phyloP scores from a whole-genome alignment of 1,140 invertebrate species.

The Pentalonia nigronervosa region DNA sequence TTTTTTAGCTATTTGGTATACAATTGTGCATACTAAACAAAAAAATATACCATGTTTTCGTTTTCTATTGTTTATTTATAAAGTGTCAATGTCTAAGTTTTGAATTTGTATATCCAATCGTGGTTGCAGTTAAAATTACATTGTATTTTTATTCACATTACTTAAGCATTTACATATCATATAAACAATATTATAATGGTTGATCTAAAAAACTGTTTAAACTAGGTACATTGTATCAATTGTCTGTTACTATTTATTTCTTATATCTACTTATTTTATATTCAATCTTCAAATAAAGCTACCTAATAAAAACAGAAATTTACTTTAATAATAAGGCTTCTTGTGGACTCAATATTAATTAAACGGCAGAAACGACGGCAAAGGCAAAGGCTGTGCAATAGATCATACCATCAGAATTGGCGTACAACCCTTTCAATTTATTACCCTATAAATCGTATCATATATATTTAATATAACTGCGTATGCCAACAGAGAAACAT shows the following conservation, averaged over 20 bases:
- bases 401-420: constrained; percentile 3
- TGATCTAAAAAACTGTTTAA: background rate
- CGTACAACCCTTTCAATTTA: constrained; percentile 42
- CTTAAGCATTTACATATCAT: background rate
- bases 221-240: background rate
- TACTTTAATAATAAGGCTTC: background rate
- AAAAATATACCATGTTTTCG: background rate
- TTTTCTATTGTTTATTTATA: background rate
- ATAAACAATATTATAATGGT: background rate
- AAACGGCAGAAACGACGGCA: background rate
- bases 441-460: constrained; percentile 26
- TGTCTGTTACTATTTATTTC: background rate
- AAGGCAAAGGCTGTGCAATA: background rate
- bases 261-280: background rate
- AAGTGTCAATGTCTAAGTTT: rapidly evolving
- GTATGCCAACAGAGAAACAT: constrained; percentile 2
- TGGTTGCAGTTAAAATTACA: background rate
- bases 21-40: background rate
- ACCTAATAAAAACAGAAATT: background rate
- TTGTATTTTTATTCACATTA: background rate
- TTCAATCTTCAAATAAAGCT: background rate
- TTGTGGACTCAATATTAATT: background rate
- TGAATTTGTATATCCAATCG: background rate
- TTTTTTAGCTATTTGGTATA: background rate
- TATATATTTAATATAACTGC: constrained; percentile 9